Conservation (phyloP, 2,888 invertebrate genomes). For the Netelia fuscicornis region DNA sequence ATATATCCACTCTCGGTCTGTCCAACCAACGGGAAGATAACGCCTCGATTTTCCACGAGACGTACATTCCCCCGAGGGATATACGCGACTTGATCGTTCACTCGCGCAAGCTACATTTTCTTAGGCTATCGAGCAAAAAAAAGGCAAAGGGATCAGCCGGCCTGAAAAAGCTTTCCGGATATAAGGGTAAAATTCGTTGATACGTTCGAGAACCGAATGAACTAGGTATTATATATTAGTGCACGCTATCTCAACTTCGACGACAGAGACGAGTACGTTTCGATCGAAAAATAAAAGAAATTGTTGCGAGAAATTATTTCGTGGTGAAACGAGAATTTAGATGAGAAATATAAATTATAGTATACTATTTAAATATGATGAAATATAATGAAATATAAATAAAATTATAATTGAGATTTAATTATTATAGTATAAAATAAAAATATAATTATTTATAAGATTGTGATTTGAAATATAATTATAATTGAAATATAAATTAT, state of each 20-base stretch:
- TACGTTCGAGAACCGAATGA: background rate
- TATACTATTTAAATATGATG: background rate
- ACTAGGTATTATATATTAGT: background rate
- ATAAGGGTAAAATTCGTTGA: background rate
- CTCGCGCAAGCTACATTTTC: constrained; percentile 30
- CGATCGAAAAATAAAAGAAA: background rate
- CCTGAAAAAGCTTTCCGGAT: background rate
- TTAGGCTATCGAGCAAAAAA: constrained; percentile 11
- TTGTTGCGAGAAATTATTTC: background rate
- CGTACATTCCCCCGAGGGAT: constrained; percentile 22
- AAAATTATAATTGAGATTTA: too few species aligned
- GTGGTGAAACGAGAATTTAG: background rate
- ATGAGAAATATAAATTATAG: background rate
- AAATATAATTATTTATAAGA: too few species aligned
- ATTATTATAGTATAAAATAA: too few species aligned
- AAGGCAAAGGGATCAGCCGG: constrained; percentile 1
- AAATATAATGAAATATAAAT: too few species aligned
- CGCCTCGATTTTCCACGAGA: constrained; percentile 50
- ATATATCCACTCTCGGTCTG: constrained; percentile 50
- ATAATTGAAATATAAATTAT: too few species aligned
- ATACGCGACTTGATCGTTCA: constrained; percentile 32
- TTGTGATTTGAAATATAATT: too few species aligned
- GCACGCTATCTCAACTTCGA: background rate
- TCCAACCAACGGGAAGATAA: constrained; percentile 59
- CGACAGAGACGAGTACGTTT: background rate